These are phyloP conservation scores for Cavia porcellus DNA, from an alignment of 2,113 vertebrate species.

Conservation along the genomic window DNA sequence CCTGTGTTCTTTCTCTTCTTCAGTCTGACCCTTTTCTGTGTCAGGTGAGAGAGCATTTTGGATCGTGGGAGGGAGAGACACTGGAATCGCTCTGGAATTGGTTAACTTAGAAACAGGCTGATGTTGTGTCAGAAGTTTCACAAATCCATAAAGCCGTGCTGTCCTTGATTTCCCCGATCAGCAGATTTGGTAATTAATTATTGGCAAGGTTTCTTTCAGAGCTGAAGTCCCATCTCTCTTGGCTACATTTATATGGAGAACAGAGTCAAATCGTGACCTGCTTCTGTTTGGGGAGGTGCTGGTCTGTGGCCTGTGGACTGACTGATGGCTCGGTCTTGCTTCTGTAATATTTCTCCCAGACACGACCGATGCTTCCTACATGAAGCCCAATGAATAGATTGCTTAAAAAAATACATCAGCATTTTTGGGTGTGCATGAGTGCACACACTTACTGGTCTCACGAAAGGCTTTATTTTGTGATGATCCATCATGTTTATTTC, in stretches of 20 bases:
- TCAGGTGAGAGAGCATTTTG: neutral
- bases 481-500: slow-evolving; percentile 31
- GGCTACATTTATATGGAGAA: neutral
- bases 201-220: slow-evolving; percentile 47
- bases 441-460: neutral
- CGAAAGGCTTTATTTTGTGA: slow-evolving; percentile 60
- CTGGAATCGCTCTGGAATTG: neutral
- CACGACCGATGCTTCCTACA: neutral
- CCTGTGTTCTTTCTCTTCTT: neutral
- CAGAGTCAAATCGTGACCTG: neutral
- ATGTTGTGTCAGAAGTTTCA: slow-evolving; percentile 12
- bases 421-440: neutral
- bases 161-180: neutral
- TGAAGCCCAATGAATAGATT: neutral
- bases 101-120: slow-evolving; percentile 49
- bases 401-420: slow-evolving; percentile 20
- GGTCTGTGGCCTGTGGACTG: neutral
- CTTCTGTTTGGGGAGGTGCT: neutral
- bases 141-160: neutral
- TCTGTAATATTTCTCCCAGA: neutral
- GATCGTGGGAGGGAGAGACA: neutral
- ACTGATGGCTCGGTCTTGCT: neutral
- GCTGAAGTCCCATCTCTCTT: neutral
- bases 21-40: neutral
- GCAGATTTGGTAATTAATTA: slow-evolving; percentile 43